Base-by-base conservation (phyloP, 2,113 vertebrate genomes). In the Romanogobio albipinnatus region DNA sequence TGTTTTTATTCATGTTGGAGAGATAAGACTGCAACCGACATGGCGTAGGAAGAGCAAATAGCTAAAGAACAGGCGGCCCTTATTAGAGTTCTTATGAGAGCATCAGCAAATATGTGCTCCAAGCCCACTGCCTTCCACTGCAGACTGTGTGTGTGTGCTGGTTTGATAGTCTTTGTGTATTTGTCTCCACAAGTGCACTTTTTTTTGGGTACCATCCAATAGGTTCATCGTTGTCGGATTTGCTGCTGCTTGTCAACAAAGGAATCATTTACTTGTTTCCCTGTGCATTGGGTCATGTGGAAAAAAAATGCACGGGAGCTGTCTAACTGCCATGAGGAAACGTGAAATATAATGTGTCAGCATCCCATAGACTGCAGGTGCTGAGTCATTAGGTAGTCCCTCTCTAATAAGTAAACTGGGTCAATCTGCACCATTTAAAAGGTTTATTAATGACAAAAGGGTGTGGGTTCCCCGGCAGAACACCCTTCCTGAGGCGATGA, bases 91-190 rank as follows among this genome's bases (percentile, higher is more conserved):
- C 84, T 87, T 89, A 87, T 87, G 66, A 64, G 88, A 76, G 82
- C 86, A 86, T 89, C 88, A 90, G 93, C 92, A 95, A 93, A 95
- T 94, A 95, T 96, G 94, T 90, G 76, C 89, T 91, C 90, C 92
- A 78, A 92, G 91, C 96, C 95, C 87, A 93, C 93, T 95, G 92
- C 93, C 93, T 94, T 93, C 92, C 90, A 91, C 88, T 43, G 91
- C 92, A 91, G 92, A 92, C 91, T 94, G 92, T 95, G 94, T 95
- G 94, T 96, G 92, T 94, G 93, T 92, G 92, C 26, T 82, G 74
- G 62, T 82, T 90, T 89, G 89, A 93, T 94, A 94, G 93, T 94
- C 93, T 74, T 71, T 83, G 39, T 66, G 47, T 15, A 19, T 79
- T 6, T 68, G 22, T 78, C 62, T 80, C 43, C 1, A 59, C 49